phyloP scores from a whole-genome alignment of 2,113 vertebrate genomes.

The Psophia crepitans region DNA sequence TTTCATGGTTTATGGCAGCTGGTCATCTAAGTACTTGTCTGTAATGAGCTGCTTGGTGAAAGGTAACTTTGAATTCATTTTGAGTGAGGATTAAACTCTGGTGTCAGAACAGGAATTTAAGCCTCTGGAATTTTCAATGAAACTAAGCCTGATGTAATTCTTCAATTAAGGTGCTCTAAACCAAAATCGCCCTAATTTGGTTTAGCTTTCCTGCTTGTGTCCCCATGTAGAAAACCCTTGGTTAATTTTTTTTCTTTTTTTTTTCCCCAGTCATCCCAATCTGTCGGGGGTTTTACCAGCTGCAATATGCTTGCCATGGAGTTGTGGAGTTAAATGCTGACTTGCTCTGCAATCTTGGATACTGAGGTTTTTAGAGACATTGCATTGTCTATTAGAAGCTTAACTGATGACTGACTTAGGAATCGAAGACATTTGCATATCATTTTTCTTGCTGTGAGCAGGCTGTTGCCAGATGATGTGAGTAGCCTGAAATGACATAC shows the following conservation, averaged over 20 bases:
- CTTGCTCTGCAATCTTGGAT: background rate
- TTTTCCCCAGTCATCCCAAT: background rate
- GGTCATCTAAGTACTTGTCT: background rate
- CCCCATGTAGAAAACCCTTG: background rate
- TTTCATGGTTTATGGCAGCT: background rate
- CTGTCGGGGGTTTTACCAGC: background rate
- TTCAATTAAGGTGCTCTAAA: background rate
- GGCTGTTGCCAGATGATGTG: background rate
- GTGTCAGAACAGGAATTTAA: background rate
- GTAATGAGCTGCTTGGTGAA: background rate
- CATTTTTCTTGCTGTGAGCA: background rate
- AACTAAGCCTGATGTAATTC: background rate
- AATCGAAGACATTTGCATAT: fast-evolving
- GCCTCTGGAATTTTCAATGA: background rate
- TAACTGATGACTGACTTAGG: background rate
- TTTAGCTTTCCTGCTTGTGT: background rate
- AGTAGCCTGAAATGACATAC: background rate
- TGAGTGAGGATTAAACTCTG: background rate
- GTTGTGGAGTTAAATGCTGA: background rate
- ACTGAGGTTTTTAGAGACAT: background rate
- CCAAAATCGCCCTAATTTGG: background rate
- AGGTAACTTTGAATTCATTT: background rate
- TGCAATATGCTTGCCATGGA: background rate
- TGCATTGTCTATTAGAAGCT: background rate
- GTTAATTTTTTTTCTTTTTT: no score